Evolutionary conservation across 2,888 invertebrate genomes (phyloP).

Genomic region (Rambutsinella grinnellia): DNA sequence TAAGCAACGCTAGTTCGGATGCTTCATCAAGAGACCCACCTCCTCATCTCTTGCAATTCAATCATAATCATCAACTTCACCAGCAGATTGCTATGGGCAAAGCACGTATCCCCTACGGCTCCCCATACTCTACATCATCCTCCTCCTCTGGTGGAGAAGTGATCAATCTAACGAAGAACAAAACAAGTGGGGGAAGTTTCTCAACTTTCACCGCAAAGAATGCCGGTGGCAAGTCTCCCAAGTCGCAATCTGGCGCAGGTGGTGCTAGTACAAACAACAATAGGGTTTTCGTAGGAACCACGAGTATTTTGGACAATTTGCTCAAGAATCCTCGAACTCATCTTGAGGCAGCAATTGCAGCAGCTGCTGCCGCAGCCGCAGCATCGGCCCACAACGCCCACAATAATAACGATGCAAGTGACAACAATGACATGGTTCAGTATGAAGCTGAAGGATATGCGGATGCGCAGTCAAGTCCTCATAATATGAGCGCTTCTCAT

Average conservation of each 20-base stretch:
- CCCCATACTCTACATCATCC: conserved; percentile 61
- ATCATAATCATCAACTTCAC: conserved; percentile 61
- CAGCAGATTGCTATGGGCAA: conserved; percentile 56
- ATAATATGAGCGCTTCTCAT: conserved; percentile 58
- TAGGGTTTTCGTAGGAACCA: conserved; percentile 64
- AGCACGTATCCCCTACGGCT: conserved; percentile 64
- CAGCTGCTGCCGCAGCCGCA: conserved; percentile 56
- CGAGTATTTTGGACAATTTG: conserved; percentile 66
- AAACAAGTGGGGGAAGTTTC: conserved; percentile 57
- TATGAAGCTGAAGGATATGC: conserved; percentile 65
- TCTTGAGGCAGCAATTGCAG: conserved; percentile 58
- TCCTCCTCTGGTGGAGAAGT: conserved; percentile 60
- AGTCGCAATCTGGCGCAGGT: conserved; percentile 50
- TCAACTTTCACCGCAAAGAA: conserved; percentile 52
- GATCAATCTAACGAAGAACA: conserved; percentile 60
- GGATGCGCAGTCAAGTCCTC: conserved; percentile 59
- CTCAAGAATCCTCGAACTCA: conserved; percentile 65
- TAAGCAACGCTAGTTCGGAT: conserved; percentile 52
- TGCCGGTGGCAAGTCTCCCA: conserved; percentile 59
- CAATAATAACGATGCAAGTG: conserved; percentile 60
- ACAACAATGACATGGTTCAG: conserved; percentile 66
- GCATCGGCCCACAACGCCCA: conserved; percentile 42
- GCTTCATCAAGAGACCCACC: conserved; percentile 46
- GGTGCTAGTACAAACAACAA: conserved; percentile 59
- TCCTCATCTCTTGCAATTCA: conserved; percentile 58